These are phyloP conservation scores for Eretmochelys imbricata DNA, from an alignment of 2,113 vertebrate genomes.

Conservation along the genomic window DNA sequence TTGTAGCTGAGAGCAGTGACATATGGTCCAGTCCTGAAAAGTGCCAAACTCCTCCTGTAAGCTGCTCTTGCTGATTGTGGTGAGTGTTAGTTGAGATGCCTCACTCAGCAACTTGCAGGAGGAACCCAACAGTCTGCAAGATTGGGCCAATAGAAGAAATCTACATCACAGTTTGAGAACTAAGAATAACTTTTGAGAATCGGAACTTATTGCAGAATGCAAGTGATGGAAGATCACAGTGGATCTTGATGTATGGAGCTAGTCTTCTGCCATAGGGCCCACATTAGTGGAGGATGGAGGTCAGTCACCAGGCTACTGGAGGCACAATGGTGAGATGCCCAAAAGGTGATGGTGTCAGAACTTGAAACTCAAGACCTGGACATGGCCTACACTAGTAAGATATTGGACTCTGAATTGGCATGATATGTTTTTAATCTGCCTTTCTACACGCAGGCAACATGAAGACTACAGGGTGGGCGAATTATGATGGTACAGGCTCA, in stretches of 20 bases:
- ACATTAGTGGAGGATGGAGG: fast-evolving
- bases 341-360: neutral
- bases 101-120: neutral
- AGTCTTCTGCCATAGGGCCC: fast-evolving
- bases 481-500: neutral
- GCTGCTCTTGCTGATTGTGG: neutral
- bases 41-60: neutral
- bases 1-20: neutral
- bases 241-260: neutral
- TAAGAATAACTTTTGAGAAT: neutral
- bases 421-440: neutral
- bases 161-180: neutral
- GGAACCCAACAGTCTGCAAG: neutral
- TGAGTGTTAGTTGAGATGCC: neutral
- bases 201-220: neutral
- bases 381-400: neutral
- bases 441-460: neutral
- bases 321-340: neutral
- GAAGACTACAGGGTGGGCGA: neutral
- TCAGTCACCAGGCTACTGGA: neutral
- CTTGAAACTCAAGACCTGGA: neutral
- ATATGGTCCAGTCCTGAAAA: neutral
- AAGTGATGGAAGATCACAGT: neutral
- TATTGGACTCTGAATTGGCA: neutral
- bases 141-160: neutral